Evolutionary conservation across 1,140 invertebrate species (phyloP).

Genomic region (Bombus waltoni): DNA sequence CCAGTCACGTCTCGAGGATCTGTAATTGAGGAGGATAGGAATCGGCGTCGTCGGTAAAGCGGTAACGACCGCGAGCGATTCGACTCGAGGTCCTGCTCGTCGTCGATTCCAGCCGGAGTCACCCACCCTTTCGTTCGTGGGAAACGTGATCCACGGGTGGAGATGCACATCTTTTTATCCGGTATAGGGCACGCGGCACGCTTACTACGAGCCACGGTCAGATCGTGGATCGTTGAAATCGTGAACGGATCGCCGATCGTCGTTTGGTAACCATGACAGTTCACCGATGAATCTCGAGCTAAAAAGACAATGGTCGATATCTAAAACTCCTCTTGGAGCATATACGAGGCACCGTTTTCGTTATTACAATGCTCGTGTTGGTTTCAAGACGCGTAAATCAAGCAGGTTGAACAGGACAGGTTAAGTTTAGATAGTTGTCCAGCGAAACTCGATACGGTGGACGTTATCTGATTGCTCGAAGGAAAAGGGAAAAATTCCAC

Average conservation of each 20-base stretch:
- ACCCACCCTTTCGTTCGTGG: constrained; percentile 49
- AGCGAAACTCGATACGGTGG: constrained; percentile 47
- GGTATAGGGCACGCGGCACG: constrained; percentile 6
- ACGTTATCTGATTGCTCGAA: constrained; percentile 59
- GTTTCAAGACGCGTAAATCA: not conserved
- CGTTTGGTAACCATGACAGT: no score
- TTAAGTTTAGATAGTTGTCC: not conserved
- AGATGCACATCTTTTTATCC: constrained; percentile 54
- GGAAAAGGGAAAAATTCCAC: not conserved
- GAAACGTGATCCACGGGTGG: constrained; percentile 54
- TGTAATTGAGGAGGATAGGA: constrained; percentile 69
- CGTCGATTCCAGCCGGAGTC: constrained; percentile 31
- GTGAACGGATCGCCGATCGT: not conserved
- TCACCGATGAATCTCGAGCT: constrained; percentile 17
- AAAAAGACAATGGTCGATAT: not conserved
- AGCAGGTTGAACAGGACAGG: not conserved
- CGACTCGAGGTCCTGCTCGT: constrained; percentile 9
- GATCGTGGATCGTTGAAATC: constrained; percentile 38
- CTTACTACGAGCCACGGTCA: constrained; percentile 7
- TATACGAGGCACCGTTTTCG: not conserved
- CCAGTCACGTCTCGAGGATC: constrained; percentile 65
- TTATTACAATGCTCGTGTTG: constrained; percentile 13
- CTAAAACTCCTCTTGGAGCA: no score
- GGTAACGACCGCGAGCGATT: constrained; percentile 55
- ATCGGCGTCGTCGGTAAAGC: constrained; percentile 62